Base-by-base conservation (phyloP, 1,140 invertebrate genomes). In the Muscidifurax raptorellus region DNA sequence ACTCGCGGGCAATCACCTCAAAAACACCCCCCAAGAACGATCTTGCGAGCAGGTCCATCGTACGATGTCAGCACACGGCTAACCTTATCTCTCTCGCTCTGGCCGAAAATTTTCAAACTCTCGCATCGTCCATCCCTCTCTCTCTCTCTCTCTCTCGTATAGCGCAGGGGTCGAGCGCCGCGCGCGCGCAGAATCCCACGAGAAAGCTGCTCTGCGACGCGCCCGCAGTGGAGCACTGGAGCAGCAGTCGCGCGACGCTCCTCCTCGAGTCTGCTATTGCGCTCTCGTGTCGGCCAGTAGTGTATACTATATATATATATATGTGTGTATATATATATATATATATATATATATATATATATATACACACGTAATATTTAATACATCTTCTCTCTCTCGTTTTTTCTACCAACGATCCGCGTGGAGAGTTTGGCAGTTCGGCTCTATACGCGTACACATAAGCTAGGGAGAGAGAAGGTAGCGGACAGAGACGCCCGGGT, bases 211-310 rank as follows among this genome's bases (percentile, higher is more conserved):
- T 59, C n/a, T 7, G 27, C 75, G 74, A 78, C 75, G 82, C 77
- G 83, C 67, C 82, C 83, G 83, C 47, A 84, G 72, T 71, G 75
- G 82, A 83, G 72, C 81, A 76, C 52, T 76, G 81, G 81, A 77
- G 44, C 75, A 77, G 66, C 75, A 83, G 83, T 84, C 76, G 83
- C 77, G 83, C 83, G 77, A 66, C 67, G 83, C 76, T 83, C 64
- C 82, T 83, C 82, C 27, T 76, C 47, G 59, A 25, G 80, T 52
- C 18, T 74, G 25, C 78, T 32, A n/a, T n/a, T 27, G 77, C 59
- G 77, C 64, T 32, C 64, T 36, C 1, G 64, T 25, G n/a, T 13
- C 77, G n/a, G 64, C n/a, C 64, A 25, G 64, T 47, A 1, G 7
- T 47, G 10, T 40, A 40, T 40, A 40, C 40, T 40, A 66, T 66